Percentiles rank a stretch among this genome's conserved stretches.
Evolutionary conservation across 2,888 invertebrate genomes (phyloP).

Genomic region (Thereva unica): DNA sequence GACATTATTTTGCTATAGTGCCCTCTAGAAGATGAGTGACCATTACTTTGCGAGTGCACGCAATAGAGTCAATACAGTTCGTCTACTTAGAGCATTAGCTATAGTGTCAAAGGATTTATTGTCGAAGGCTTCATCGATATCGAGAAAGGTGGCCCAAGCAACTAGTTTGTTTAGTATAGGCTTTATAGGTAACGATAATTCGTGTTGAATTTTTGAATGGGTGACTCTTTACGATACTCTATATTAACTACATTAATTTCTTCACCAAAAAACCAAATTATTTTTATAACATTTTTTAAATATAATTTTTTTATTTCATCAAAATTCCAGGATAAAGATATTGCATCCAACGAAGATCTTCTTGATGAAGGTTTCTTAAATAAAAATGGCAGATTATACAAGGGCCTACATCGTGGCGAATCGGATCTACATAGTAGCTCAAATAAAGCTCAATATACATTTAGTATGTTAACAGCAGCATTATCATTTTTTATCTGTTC

Average conservation of each 20-base stretch:
- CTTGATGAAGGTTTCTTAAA: conserved; percentile 55
- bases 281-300: not conserved
- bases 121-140: too few relatives aligned
- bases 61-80: too few relatives aligned
- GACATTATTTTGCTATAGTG: too few relatives aligned
- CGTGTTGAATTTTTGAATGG: too few relatives aligned
- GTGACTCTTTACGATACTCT: too few relatives aligned
- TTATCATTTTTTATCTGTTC: conserved; percentile 17
- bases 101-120: too few relatives aligned
- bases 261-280: not conserved
- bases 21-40: too few relatives aligned
- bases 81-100: too few relatives aligned
- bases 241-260: not conserved
- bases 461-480: conserved; percentile 20
- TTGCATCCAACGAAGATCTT: conserved; percentile 54
- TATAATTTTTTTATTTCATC: conserved; percentile 11
- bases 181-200: too few relatives aligned
- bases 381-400: conserved; percentile 56
- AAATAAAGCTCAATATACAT: conserved; percentile 44
- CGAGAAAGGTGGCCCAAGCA: too few relatives aligned
- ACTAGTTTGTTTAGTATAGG: too few relatives aligned
- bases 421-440: conserved; percentile 47
- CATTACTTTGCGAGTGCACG: too few relatives aligned
- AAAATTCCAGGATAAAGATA: conserved; percentile 51
- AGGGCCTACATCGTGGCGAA: conserved; percentile 42